These are phyloP conservation scores for Notothenia rossii DNA, from an alignment of 2,113 vertebrate species.

Conservation along the genomic window DNA sequence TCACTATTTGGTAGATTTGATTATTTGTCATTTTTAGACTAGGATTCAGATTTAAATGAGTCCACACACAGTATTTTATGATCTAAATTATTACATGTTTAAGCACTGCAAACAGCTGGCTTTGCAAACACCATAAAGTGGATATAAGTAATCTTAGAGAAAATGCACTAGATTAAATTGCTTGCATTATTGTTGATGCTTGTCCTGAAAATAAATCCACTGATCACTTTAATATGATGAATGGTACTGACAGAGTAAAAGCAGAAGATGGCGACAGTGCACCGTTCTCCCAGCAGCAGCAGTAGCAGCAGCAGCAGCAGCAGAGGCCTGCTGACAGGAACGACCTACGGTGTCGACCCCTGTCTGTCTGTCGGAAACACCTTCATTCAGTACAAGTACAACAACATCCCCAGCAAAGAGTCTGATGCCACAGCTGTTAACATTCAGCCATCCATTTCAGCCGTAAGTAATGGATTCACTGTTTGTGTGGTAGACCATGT, in stretches of 20 bases:
- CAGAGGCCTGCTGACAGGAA: constrained; percentile 33
- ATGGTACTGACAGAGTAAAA: not conserved
- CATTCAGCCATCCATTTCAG: not conserved
- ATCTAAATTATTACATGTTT: too few relatives aligned
- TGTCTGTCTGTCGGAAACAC: constrained; percentile 2
- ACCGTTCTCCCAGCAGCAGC: not conserved
- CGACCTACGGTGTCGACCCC: constrained; percentile 1
- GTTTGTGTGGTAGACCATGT: not conserved
- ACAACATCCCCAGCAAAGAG: constrained; percentile 53
- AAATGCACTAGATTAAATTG: not conserved
- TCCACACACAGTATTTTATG: not conserved
- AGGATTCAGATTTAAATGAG: too few relatives aligned
- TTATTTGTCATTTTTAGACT: too few relatives aligned
- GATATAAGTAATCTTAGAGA: not conserved
- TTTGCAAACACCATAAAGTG: not conserved
- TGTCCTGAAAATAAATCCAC: too few relatives aligned
- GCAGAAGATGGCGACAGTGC: constrained; percentile 46
- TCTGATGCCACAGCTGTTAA: constrained; percentile 34
- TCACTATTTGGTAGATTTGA: too few relatives aligned
- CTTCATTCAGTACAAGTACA: constrained; percentile 16
- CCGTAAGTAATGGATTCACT: constrained; percentile 34
- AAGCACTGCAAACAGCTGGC: not conserved
- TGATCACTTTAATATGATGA: too few relatives aligned
- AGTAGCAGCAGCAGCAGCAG: not conserved
- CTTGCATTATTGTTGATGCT: too few relatives aligned